Base-by-base conservation (phyloP, 2,888 invertebrate species). In the Latheticus oryzae region DNA sequence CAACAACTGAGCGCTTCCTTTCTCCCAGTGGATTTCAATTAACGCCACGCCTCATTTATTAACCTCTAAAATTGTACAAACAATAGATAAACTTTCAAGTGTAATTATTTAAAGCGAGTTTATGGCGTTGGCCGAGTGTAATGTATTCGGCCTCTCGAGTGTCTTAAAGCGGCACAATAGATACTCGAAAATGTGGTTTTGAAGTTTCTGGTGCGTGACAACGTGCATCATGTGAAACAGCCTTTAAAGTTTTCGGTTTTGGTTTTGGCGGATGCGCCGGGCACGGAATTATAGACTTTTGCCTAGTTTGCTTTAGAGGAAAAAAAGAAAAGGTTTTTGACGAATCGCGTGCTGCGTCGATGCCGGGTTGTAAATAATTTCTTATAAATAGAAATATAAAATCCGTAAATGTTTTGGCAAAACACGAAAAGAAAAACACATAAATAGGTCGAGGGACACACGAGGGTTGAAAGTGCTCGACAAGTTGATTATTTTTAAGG, bases 31-130 rank as follows among this genome's bases (percentile, higher is more conserved):
- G 38, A 21, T 40, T 40, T 40, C 38, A 43, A 30, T 43, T 43
- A 17, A 43, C 16, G 28, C 32, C 45, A 19, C 30, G 37, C 45
- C 37, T 54, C 47, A 45, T 54, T 47, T 45, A 37, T 54, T 54
- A 54, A 47, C 54, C 32, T 42, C 23, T 2, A 32, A 40, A 32
- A 40, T 40, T 23, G 21, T 24, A 16, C 16, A 19, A 37, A 38
- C 23, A 51, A 51, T 51, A 28, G 38, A 38, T 51, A 26, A 23
- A 32, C 21, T 55, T 47, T 47, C 47, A n/a, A 3, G 23, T 13
- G 55, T 55, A 55, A 55, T 54, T 54, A 54, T 47, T 54, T 47
- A 54, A 54, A 47, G 26, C 26, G 15, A 45, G 16, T 45, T 47
- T 55, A 32, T 30, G 30, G 52, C 16, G 23, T 17, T 32, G 52